Evolutionary conservation across 2,797 vertebrate genomes (phyloP), one percentile per base, ranked within the genome.

Genomic region (Poeciliopsis turneri): DNA sequence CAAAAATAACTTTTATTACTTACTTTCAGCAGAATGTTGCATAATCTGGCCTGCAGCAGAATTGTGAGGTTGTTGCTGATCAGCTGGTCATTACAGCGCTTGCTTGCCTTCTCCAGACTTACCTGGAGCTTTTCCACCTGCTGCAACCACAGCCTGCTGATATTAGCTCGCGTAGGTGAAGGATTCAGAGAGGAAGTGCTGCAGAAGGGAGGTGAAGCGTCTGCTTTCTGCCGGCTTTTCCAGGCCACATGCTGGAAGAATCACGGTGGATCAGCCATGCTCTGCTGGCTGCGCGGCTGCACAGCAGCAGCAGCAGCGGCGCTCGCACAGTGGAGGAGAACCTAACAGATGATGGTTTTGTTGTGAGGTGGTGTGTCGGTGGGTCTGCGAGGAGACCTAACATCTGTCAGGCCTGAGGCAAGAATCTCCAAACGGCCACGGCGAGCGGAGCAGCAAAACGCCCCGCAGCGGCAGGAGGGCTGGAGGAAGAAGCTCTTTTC

Each of bases 331-430:
- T 80, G 66, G 57, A 90, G 87, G 83, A 84, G 79, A 85, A 77
- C 64, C 78, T 71, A 80, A 82, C 18, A 47, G 57, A 80, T 82
- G 79, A 79, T 72, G 80, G 74, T 78, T 85, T 78, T 0, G 36
- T 79, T 81, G 39, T 72, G 81, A 77, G 76, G 61, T 80, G 76
- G 81, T 43, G 80, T 39, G 74, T 53, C 15, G 59, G 55, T 25
- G 66, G 46, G 7, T 0, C 74, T 43, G 68, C 43, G 85, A 77
- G 74, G 80, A 90, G 76, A 78, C 7, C 43, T 77, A 94, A 94
- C 95, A 95, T 95, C 94, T 95, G 94, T 94, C 90, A 87, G 86
- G 88, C 95, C 92, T 82, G 43, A 90, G 94, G 95, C 94, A 72
- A 77, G 83, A 88, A n/a, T 92, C 88, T 94, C 86, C 89, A 92